phyloP scores from a whole-genome alignment of 2,888 invertebrate species.

The Globia sparganii region DNA sequence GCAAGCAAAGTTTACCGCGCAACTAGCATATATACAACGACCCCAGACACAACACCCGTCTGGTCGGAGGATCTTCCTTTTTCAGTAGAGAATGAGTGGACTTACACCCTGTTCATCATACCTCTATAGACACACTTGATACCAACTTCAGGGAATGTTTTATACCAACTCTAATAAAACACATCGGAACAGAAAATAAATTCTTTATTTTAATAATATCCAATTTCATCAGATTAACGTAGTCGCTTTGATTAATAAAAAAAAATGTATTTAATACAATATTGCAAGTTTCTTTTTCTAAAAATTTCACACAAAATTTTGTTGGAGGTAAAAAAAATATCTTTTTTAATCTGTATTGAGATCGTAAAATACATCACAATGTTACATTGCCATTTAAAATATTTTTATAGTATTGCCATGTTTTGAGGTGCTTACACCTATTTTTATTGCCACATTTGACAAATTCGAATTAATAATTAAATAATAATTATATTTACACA shows the following conservation, averaged over 20 bases:
- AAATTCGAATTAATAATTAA: conserved; percentile 62
- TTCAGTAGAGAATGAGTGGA: too few species aligned
- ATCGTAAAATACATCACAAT: conserved; percentile 88
- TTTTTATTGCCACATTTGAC: conserved; percentile 50
- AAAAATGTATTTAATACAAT: conserved; percentile 65
- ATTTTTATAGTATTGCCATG: conserved; percentile 78
- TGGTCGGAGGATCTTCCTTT: too few species aligned
- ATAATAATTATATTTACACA: conserved; percentile 66
- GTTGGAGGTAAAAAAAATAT: conserved; percentile 74
- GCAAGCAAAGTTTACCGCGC: too few species aligned
- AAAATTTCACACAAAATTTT: conserved; percentile 64
- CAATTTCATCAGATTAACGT: conserved; percentile 88
- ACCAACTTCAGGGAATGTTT: neutral
- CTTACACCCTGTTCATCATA: too few species aligned
- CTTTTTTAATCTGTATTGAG: conserved; percentile 82
- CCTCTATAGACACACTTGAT: too few species aligned
- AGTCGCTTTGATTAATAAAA: conserved; percentile 75
- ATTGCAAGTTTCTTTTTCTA: conserved; percentile 58
- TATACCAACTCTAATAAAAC: conserved; percentile 71
- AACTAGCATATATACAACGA: too few species aligned
- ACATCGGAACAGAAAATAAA: conserved; percentile 88
- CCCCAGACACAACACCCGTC: too few species aligned
- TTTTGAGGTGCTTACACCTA: conserved; percentile 74
- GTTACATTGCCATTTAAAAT: conserved; percentile 77
- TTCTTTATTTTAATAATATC: conserved; percentile 89